phyloP scores from a whole-genome alignment of 2,113 vertebrate genomes.

The Struthio camelus region DNA sequence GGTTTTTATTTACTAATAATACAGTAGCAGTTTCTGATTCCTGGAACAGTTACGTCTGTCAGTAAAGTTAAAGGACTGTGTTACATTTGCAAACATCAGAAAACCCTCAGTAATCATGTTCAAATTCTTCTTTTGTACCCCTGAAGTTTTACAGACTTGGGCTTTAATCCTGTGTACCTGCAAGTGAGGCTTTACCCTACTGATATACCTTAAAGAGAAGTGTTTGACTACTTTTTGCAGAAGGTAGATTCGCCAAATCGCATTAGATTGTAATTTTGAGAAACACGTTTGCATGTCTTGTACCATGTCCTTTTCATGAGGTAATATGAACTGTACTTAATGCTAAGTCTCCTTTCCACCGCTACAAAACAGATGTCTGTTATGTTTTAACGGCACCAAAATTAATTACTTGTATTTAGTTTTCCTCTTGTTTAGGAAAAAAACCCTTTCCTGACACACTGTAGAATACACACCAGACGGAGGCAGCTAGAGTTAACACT shows the following conservation, averaged over 20 bases:
- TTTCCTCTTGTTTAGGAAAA: constrained; percentile 12
- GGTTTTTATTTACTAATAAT: not conserved
- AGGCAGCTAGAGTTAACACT: not conserved
- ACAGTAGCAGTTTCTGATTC: not conserved
- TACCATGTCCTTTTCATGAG: not conserved
- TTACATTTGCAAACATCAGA: not conserved
- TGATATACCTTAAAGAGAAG: not conserved
- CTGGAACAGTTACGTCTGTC: not conserved
- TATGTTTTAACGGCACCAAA: not conserved
- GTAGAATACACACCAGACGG: not conserved
- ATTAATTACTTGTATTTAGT: not conserved
- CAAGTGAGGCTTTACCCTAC: not conserved
- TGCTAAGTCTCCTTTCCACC: fast-evolving
- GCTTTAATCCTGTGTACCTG: not conserved
- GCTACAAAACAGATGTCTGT: not conserved
- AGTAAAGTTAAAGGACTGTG: not conserved
- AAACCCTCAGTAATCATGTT: not conserved
- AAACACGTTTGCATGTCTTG: fast-evolving
- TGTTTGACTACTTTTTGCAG: not conserved
- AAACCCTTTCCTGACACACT: not conserved
- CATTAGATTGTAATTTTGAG: not conserved
- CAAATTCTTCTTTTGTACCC: not conserved
- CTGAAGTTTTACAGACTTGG: not conserved
- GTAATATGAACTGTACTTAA: not conserved
- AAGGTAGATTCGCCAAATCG: not conserved